Base-by-base conservation (phyloP, 2,797 vertebrate genomes). In the Tenualosa ilisha region DNA sequence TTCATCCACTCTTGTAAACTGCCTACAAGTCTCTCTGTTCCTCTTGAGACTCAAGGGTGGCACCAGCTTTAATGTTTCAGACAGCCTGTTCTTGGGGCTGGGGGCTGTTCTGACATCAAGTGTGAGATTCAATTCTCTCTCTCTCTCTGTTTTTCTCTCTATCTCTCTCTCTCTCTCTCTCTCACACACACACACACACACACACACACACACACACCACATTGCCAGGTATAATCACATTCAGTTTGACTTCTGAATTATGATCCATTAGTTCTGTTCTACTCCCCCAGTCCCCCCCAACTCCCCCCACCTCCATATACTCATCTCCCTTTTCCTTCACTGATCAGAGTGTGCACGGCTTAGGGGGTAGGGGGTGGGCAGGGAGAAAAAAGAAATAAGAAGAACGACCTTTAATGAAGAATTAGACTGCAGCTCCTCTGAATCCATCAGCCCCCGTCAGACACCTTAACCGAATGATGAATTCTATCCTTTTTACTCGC, bases 371-470 rank as follows among this genome's bases (percentile, higher is more conserved):
- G 50, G 50, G 8, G 7, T 7, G 50, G 50, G 50, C 11, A 0
- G 63, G 12, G 15, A 6, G 22, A 81, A 81, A 79, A 81, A 43
- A 75, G 79, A 84, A 86, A 84, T 82, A 89, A 87, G 87, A 88
- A 89, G 86, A 90, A 90, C 31, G 88, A 89, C 84, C 84, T n/a
- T 59, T 89, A 91, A 91, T 91, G 89, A 89, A 89, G 89, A 84
- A 87, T 91, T 84, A 87, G 83, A 86, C 37, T 43, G 75, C 84
- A 86, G 82, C 83, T 79, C 40, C 85, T 89, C 84, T 37, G 82
- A 87, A 86, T 87, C 85, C 68, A 87, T 89, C 82, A 84, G 61
- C 31, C 43, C 81, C 87, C 82, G 88, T 90, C 86, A 89, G 83
- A 46, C 68, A 82, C 84, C 85, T 50, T 85, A 86, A 85, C 59